A percentile compares a stretch with the other conserved stretches of the same genome.
These are phyloP conservation scores for Hirundichthys speculiger DNA, from an alignment of 2,113 vertebrate genomes.

Conservation along the genomic window DNA sequence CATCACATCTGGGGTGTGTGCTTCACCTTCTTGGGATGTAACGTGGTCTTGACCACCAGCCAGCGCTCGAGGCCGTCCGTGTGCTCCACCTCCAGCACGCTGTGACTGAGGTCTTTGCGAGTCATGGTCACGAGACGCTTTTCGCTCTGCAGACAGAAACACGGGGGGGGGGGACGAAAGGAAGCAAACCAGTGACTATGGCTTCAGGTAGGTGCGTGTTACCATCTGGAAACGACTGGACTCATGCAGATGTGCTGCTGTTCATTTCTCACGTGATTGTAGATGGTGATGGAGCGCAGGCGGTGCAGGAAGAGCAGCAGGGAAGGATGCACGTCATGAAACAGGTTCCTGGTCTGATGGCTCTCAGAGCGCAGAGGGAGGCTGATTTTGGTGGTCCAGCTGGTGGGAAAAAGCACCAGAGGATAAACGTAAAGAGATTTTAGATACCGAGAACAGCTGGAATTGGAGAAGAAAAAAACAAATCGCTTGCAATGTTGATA, in stretches of 20 bases:
- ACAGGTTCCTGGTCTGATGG: conserved; percentile 82
- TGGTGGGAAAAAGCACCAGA: conserved; percentile 30
- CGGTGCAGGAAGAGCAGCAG: conserved; percentile 84
- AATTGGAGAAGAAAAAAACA: too few species aligned
- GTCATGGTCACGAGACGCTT: conserved; percentile 76
- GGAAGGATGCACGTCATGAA: conserved; percentile 83
- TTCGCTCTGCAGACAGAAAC: conserved; percentile 64
- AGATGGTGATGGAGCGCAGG: conserved; percentile 80
- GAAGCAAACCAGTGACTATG: neutral
- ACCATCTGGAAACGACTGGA: neutral
- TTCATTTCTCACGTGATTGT: conserved; percentile 70
- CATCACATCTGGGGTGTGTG: neutral
- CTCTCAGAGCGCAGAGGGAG: conserved; percentile 81
- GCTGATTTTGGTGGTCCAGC: conserved; percentile 83
- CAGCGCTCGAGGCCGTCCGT: conserved; percentile 77
- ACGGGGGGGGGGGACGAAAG: neutral
- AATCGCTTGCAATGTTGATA: too few species aligned
- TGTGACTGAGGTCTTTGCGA: conserved; percentile 77
- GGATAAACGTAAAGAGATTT: neutral
- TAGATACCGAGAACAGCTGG: neutral
- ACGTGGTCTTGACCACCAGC: conserved; percentile 79
- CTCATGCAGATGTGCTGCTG: neutral
- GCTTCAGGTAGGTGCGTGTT: neutral
- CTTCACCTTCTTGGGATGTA: conserved; percentile 76
- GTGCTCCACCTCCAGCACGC: conserved; percentile 80